Conservation (phyloP, 2,113 vertebrate genomes). For the Rhizomys pruinosus region DNA sequence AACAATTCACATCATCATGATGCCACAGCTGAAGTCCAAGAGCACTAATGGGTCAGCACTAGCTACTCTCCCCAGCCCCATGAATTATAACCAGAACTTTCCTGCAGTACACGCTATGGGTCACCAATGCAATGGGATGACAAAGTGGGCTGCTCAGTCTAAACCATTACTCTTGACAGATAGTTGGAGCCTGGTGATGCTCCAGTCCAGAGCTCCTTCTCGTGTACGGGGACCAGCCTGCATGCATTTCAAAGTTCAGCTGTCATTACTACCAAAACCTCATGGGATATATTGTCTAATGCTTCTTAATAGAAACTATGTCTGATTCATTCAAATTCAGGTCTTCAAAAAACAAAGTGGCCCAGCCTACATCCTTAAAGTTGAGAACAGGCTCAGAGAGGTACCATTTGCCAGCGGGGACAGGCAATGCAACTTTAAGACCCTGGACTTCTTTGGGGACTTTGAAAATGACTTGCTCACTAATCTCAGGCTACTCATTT, state of each 20-base stretch:
- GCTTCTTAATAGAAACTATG: not conserved
- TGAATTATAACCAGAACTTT: not conserved
- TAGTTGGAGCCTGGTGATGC: not conserved
- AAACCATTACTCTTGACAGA: not conserved
- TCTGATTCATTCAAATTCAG: not conserved
- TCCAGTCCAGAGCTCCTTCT: not conserved
- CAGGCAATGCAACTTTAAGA: rapidly evolving
- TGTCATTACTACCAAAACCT: not conserved
- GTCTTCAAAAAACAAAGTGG: not conserved
- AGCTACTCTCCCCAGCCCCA: not conserved
- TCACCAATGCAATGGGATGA: not conserved
- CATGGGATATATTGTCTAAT: not conserved
- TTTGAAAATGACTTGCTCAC: not conserved
- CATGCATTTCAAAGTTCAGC: not conserved
- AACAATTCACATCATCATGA: too few relatives aligned
- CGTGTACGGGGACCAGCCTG: not conserved
- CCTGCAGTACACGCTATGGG: not conserved
- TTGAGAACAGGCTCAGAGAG: not conserved
- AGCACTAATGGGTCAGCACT: not conserved
- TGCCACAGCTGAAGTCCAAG: not conserved
- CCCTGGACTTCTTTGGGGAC: not conserved
- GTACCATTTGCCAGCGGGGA: not conserved
- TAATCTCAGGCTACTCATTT: not conserved
- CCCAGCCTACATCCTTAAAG: not conserved
- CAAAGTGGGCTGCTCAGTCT: not conserved